Base-by-base conservation (phyloP, 1,140 invertebrate species). In the Hesperophylax magnus region DNA sequence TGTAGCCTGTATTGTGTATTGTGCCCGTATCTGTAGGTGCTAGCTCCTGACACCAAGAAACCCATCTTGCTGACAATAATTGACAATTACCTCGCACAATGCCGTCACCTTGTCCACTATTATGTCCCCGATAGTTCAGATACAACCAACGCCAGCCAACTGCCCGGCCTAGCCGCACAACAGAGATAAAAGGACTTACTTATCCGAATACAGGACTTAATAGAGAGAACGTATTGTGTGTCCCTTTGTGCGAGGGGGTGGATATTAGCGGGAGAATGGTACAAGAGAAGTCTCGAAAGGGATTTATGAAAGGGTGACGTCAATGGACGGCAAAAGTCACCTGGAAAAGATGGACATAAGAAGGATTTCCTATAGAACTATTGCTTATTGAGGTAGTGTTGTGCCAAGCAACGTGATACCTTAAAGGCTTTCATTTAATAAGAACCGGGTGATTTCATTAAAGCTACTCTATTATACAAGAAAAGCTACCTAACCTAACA, bases 51-150 rank as follows among this genome's bases (percentile, higher is more conserved):
- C 47, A 54, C 71, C 71, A 54, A 71, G 80, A 47, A 39, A 22
- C 79, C 82, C 78, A 74, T 65, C 39, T 31, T 58, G 39, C 67
- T 78, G 82, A 81, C 63, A 77, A 81, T 83, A 83, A 83, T 83
- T 83, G 82, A 78, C 82, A 83, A 83, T 83, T 81, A 83, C 54
- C 18, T 27, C 63, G 20, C 53, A 83, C 82, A 83, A 83, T 80
- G 61, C 67, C 20, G 67, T 31, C 47, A 52, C 72, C 78, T 82
- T 82, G 81, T 82, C 63, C 56, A 31, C 76, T 60, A 76, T 76
- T 61, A 39, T 76, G 56, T 74, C 22, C 31, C 34, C 65, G 65
- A 34, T 69, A 69, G 65, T 52, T 39, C 54, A 54, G 71, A 54
- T 39, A 69, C 31, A 34, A 39, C n/a, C n/a, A 22, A 1, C 22